phyloP scores from a whole-genome alignment of 2,888 invertebrate species.

The Acronicta leporina region DNA sequence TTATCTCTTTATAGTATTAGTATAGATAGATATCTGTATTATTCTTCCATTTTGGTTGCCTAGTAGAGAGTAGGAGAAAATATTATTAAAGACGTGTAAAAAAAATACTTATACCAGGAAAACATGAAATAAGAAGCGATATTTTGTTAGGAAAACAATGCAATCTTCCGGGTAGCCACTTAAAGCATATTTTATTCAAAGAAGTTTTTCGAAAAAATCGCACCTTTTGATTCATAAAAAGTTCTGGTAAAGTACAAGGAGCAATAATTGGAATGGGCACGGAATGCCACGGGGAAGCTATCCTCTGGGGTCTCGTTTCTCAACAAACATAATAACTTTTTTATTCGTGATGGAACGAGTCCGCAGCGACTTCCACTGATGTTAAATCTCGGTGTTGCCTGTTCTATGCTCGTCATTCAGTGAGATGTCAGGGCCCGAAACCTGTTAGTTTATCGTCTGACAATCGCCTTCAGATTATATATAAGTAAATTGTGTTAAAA shows the following conservation, averaged over 20 bases:
- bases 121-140: conserved; percentile 27
- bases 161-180: conserved; percentile 26
- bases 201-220: conserved; percentile 35
- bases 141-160: conserved; percentile 35
- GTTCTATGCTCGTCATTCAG: too few species aligned
- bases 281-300: conserved; percentile 3
- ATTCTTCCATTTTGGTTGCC: background rate
- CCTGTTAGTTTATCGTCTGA: too few species aligned
- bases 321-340: conserved; percentile 1
- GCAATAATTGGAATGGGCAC: conserved; percentile 29
- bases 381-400: too few species aligned
- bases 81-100: background rate
- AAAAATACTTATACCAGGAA: conserved; percentile 8
- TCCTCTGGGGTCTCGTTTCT: conserved; percentile 15
- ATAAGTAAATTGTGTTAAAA: too few species aligned
- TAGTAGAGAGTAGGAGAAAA: background rate
- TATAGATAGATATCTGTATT: too few species aligned
- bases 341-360: background rate
- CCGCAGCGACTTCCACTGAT: too few species aligned
- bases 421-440: too few species aligned
- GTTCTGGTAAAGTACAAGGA: conserved; percentile 14
- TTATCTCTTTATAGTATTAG: too few species aligned
- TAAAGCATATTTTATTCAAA: conserved; percentile 43
- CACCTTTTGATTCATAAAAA: conserved; percentile 37
- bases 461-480: too few species aligned